These are phyloP conservation scores for Actias luna DNA, from an alignment of 2,888 invertebrate genomes.

Conservation along the genomic window DNA sequence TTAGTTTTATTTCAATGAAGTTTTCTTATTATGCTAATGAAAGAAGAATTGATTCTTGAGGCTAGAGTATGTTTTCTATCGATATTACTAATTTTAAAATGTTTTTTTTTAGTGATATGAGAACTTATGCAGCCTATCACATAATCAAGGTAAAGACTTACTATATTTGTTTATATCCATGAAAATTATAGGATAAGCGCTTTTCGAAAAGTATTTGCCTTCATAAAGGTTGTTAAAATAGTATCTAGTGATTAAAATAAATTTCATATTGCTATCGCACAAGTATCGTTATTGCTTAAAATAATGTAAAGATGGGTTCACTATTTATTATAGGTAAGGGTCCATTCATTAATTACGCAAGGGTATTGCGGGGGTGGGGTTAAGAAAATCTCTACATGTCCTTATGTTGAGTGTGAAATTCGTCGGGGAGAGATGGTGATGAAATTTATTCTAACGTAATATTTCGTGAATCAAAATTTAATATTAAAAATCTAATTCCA, in stretches of 20 bases:
- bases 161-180: background rate
- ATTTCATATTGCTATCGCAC: background rate
- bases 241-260: background rate
- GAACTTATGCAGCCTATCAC: background rate
- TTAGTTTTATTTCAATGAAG: too few species aligned
- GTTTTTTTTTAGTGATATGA: slow-evolving; percentile 12
- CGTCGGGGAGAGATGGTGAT: too few species aligned
- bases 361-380: too few species aligned
- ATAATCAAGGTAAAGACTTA: background rate
- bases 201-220: background rate
- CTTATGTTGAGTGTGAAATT: too few species aligned
- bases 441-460: too few species aligned
- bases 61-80: too few species aligned
- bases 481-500: too few species aligned
- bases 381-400: too few species aligned
- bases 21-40: too few species aligned
- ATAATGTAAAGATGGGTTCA: background rate
- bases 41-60: too few species aligned
- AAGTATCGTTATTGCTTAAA: background rate
- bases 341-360: too few species aligned
- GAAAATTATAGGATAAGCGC: background rate
- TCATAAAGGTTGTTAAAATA: background rate
- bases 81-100: background rate
- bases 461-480: too few species aligned
- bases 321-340: background rate